A percentile compares a stretch with the other conserved stretches of the same genome.
These are phyloP conservation scores for Chiloscyllium plagiosum DNA, from an alignment of 2,113 vertebrate genomes.

Conservation along the genomic window DNA sequence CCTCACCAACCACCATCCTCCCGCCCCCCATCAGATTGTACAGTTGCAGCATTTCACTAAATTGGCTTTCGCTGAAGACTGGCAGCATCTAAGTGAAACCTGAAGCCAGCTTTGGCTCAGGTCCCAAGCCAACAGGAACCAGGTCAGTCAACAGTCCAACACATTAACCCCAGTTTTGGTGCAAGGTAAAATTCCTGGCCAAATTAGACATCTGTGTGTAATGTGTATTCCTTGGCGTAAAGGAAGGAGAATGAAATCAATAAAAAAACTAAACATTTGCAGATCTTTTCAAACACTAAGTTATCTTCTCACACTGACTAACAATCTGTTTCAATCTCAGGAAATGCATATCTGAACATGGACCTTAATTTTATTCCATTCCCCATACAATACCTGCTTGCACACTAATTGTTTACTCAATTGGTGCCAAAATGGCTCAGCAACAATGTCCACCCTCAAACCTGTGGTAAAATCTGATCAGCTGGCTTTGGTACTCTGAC, in stretches of 20 bases:
- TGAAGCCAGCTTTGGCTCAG: not conserved
- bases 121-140: not conserved
- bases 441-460: not conserved
- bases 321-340: no score
- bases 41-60: not conserved
- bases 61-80: not conserved
- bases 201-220: not conserved
- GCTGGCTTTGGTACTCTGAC: not conserved
- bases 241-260: not conserved
- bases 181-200: not conserved
- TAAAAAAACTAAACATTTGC: not conserved
- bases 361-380: not conserved
- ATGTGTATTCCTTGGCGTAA: not conserved
- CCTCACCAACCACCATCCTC: no score
- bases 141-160: not conserved
- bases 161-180: not conserved
- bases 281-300: not conserved
- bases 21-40: not conserved
- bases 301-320: not conserved
- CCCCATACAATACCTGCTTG: not conserved
- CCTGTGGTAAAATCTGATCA: not conserved
- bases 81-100: not conserved
- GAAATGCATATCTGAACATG: not conserved
- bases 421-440: not conserved
- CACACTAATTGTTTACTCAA: not conserved